Percentiles rank a stretch among this genome's conserved stretches.
These are phyloP conservation scores for Yponomeuta plumbellus DNA, from an alignment of 2,888 invertebrate species.

Conservation along the genomic window DNA sequence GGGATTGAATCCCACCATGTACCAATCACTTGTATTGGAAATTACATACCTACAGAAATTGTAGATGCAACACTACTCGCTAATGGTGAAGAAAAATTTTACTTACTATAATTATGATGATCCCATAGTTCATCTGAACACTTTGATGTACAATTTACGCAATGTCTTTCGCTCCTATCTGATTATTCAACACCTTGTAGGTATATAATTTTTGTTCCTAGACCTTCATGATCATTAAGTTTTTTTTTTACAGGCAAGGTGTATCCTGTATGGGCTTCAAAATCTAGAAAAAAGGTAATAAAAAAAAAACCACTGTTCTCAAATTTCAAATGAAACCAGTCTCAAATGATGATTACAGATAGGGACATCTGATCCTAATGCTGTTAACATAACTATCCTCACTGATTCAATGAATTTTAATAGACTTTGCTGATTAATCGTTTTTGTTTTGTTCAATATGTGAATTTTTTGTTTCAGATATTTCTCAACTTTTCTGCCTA, in stretches of 20 bases:
- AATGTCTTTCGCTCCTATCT: slow-evolving; percentile 37
- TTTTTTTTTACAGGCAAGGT: neutral
- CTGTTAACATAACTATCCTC: slow-evolving; percentile 30
- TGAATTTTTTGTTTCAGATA: too few species aligned
- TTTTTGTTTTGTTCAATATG: neutral
- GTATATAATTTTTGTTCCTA: too few species aligned
- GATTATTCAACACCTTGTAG: slow-evolving; percentile 9
- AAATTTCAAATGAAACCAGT: neutral
- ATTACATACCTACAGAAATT: too few species aligned
- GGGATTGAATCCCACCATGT: too few species aligned
- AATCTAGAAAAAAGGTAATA: neutral
- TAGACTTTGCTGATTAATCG: neutral
- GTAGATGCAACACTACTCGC: neutral
- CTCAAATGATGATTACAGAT: slow-evolving; percentile 28
- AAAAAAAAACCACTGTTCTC: too few species aligned
- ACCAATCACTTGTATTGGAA: too few species aligned
- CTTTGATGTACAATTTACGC: slow-evolving; percentile 32
- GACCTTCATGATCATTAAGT: too few species aligned
- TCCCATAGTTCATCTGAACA: slow-evolving; percentile 43
- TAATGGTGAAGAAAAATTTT: neutral
- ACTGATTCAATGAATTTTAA: slow-evolving; percentile 20
- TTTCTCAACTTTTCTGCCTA: neutral
- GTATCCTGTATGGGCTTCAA: too few species aligned
- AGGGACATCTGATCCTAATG: slow-evolving; percentile 32
- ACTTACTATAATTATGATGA: slow-evolving; percentile 43